Evolutionary conservation across 1,140 invertebrate species (phyloP).

Genomic region (Lasaia peninsularis): DNA sequence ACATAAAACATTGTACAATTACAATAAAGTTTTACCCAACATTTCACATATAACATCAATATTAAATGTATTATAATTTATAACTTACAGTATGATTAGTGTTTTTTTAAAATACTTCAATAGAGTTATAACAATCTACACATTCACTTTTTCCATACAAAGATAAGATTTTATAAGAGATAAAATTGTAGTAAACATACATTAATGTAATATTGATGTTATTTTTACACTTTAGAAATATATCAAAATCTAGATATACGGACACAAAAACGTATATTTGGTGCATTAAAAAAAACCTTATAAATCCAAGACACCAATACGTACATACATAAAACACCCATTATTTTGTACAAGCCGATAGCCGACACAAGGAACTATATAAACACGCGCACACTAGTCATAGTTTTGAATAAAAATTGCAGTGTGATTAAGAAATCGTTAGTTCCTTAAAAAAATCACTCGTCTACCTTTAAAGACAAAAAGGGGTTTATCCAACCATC

Average conservation of each 20-base stretch:
- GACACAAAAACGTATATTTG: not conserved
- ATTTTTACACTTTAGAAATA: slow-evolving; percentile 21
- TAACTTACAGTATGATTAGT: no score
- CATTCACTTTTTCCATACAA: no score
- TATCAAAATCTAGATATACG: not conserved
- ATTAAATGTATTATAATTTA: no score
- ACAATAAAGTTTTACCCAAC: no score
- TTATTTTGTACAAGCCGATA: slow-evolving; percentile 11
- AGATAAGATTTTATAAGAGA: no score
- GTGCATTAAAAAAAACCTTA: not conserved
- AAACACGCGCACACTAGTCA: slow-evolving; percentile 54
- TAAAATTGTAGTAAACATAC: no score
- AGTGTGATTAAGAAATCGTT: slow-evolving; percentile 52
- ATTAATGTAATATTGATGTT: no score
- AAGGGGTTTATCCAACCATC: slow-evolving; percentile 41
- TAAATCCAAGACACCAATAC: slow-evolving; percentile 10
- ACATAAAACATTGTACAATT: no score
- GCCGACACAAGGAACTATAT: slow-evolving; percentile 31
- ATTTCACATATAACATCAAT: no score
- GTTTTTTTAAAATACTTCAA: no score
- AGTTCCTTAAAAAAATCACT: slow-evolving; percentile 32
- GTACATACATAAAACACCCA: slow-evolving; percentile 2
- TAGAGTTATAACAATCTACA: no score
- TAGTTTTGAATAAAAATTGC: slow-evolving; percentile 66
- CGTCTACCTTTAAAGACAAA: slow-evolving; percentile 37